phyloP scores from a whole-genome alignment of 2,888 invertebrate species.

The Synergus laeviventris region DNA sequence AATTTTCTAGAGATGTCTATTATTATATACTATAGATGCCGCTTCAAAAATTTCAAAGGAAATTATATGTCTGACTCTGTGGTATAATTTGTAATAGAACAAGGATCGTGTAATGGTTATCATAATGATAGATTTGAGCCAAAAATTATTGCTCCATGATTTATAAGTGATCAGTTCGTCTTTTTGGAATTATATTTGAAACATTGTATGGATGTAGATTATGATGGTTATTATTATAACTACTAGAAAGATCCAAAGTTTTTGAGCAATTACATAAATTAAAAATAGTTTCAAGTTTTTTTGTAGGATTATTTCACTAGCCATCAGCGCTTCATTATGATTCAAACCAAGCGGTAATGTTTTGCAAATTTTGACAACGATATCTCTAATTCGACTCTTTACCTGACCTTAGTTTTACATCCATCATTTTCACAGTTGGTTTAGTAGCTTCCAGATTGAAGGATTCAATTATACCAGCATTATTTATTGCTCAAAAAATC shows the following conservation, averaged over 20 bases:
- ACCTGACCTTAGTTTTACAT: conserved; percentile 25
- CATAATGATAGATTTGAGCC: too few relatives aligned
- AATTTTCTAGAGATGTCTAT: too few relatives aligned
- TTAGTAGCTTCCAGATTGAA: conserved; percentile 3
- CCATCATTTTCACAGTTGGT: conserved; percentile 20
- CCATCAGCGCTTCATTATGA: conserved; percentile 34
- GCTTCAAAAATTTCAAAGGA: too few relatives aligned
- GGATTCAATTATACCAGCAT: background rate
- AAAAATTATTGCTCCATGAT: background rate
- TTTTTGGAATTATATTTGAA: too few relatives aligned
- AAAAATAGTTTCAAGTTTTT: background rate
- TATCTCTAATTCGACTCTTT: conserved; percentile 33
- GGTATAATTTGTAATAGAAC: too few relatives aligned
- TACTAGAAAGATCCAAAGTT: too few relatives aligned
- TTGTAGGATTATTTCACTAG: background rate
- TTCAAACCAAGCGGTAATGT: conserved; percentile 27
- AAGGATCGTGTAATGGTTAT: too few relatives aligned
- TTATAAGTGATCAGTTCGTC: background rate
- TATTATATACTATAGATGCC: too few relatives aligned
- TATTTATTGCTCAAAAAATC: background rate
- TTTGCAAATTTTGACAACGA: conserved; percentile 22
- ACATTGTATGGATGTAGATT: too few relatives aligned
- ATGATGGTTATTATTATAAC: too few relatives aligned
- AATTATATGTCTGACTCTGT: too few relatives aligned
- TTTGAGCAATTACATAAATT: too few relatives aligned